Percentiles rank a stretch among this genome's conserved stretches.
phyloP scores from a whole-genome alignment of 2,797 vertebrate genomes.

The Sebastes itinus region DNA sequence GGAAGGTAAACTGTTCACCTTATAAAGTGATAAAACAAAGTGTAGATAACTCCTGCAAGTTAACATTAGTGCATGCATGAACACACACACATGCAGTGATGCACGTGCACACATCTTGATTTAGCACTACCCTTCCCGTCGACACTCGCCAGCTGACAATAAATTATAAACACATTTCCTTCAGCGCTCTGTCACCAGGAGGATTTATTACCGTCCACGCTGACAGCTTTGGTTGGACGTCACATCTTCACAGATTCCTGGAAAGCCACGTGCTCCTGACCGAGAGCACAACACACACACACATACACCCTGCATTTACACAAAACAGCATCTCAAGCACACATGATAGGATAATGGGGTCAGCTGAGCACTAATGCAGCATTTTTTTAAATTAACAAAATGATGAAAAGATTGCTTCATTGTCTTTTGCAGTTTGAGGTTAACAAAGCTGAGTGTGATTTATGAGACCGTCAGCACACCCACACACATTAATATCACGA shows the following conservation, averaged over 20 bases:
- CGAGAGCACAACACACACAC: neutral
- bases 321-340: neutral
- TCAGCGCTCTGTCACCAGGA: slow-evolving; percentile 47
- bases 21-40: neutral
- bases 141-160: slow-evolving; percentile 46
- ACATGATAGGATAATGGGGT: neutral
- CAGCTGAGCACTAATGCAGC: neutral
- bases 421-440: neutral
- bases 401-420: neutral
- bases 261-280: slow-evolving; percentile 29
- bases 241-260: slow-evolving; percentile 28
- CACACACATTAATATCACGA: slow-evolving; percentile 5
- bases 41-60: neutral
- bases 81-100: neutral
- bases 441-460: slow-evolving; percentile 7
- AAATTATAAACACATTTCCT: slow-evolving; percentile 65
- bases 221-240: slow-evolving; percentile 58
- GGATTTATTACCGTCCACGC: slow-evolving; percentile 40
- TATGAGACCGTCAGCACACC: slow-evolving; percentile 18
- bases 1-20: neutral
- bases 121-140: slow-evolving; percentile 54
- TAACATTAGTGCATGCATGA: neutral
- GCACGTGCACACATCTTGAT: slow-evolving; percentile 32
- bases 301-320: neutral
- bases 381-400: neutral